Evolutionary conservation across 2,888 invertebrate species (phyloP), one percentile per base, ranked within the genome.

Genomic region (Drosophila mimetica): DNA sequence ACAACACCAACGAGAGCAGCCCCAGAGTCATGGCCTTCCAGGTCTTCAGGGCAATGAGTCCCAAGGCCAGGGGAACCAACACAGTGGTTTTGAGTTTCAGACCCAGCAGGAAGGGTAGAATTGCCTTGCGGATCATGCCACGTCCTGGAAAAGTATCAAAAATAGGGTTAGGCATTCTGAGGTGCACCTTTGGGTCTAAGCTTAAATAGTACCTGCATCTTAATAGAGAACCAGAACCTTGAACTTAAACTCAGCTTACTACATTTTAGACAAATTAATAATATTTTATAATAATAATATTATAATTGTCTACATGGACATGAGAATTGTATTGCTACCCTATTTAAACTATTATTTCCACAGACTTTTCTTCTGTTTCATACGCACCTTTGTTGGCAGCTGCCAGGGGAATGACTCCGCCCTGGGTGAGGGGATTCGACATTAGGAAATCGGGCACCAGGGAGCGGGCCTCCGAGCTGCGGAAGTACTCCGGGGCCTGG

Each of bases 21-120:
- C 96, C 97, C 76, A 97, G 93, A 8, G 97, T 97, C 79, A 97
- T 93, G 41, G 97, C 97, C 91, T 97, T 97, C 97, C 97, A 97
- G 14, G 97, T 96, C 92, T 97, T 97, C 60, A 97, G 93, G 0
- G 97, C 97, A 86, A 97, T 97, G 64, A 97, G 92, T 34, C 96
- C 96, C 61, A 97, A 93, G 13, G 96, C 96, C 70, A 97, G 91
- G 0, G 97, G 97, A 41, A 96, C 96, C 82, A 97, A 91, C 30
- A 96, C 96, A 18, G 96, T 96, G 51, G 96, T 95, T 92, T 97
- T 97, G 93, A 97, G 96, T 91, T 97, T 97, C 74, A 97, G 92
- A 73, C 97, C 97, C 79, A 97, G 93, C 60, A 97, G 93, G 93
- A 97, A 97, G 44, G 97, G 97, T 81, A 97, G 94, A 89, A 97